phyloP scores from a whole-genome alignment of 92 coral and sea anemone species.

The Epizoanthus scotinus region DNA sequence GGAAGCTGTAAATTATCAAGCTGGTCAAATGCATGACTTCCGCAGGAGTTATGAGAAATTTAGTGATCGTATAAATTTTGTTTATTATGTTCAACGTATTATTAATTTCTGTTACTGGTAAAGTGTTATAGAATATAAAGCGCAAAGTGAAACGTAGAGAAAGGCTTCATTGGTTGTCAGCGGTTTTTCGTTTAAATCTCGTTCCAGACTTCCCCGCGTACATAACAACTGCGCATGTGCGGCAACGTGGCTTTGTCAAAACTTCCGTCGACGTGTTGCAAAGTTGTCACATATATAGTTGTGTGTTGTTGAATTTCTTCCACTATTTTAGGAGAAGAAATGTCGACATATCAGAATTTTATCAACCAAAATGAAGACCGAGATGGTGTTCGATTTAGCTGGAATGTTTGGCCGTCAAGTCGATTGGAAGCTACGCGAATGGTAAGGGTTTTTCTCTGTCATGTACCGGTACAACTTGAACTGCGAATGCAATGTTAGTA shows the following conservation, averaged over 20 bases:
- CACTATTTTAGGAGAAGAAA: conserved; percentile 31
- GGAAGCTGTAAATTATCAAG: no score
- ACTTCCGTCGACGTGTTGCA: conserved; percentile 33
- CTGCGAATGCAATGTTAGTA: background rate
- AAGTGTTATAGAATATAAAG: no score
- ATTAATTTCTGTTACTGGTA: no score
- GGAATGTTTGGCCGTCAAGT: conserved; percentile 99
- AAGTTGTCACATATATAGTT: conserved; percentile 9
- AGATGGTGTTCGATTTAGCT: conserved; percentile 97
- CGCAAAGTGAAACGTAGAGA: no score
- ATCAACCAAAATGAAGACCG: conserved; percentile 97
- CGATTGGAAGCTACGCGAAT: conserved; percentile 99
- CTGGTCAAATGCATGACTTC: no score
- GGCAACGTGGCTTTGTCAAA: conserved; percentile 36
- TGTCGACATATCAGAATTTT: conserved; percentile 96
- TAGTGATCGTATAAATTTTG: no score
- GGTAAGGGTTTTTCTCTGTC: conserved; percentile 50
- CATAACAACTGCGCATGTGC: conserved; percentile 29
- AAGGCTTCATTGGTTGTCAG: conserved; percentile 13
- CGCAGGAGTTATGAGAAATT: no score
- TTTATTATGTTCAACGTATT: no score
- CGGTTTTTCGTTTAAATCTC: background rate
- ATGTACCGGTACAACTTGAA: background rate
- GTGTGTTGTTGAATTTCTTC: conserved; percentile 33
- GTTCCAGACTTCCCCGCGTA: background rate